phyloP scores from a whole-genome alignment of 2,888 invertebrate species.

The Leptothorax acervorum region DNA sequence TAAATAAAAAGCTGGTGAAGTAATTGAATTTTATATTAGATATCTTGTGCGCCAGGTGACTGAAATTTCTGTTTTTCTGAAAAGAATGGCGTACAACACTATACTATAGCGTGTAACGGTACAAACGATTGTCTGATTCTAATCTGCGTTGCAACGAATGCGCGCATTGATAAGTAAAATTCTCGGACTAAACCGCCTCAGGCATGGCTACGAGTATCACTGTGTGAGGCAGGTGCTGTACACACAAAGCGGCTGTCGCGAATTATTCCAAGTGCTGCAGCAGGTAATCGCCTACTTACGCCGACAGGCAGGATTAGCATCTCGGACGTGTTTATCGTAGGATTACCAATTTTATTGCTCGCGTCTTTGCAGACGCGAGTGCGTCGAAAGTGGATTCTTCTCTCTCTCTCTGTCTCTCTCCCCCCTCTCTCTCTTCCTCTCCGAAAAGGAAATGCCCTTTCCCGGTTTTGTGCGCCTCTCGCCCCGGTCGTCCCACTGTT shows the following conservation, averaged over 20 bases:
- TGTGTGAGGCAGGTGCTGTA: conserved; percentile 12
- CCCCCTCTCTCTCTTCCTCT: not conserved
- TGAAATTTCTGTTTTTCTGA: not conserved
- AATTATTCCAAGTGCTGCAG: conserved; percentile 51
- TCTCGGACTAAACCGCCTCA: not conserved
- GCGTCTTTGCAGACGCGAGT: conserved; percentile 61
- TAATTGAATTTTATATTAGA: conserved; percentile 36
- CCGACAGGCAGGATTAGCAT: conserved; percentile 61
- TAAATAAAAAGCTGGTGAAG: not conserved
- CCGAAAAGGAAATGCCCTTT: conserved; percentile 30
- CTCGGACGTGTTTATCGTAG: conserved; percentile 71
- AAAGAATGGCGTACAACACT: not conserved
- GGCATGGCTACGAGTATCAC: conserved; percentile 8
- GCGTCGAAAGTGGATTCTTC: conserved; percentile 64
- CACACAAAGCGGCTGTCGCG: conserved; percentile 45
- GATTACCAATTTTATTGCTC: conserved; percentile 73
- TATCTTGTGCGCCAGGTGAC: not conserved
- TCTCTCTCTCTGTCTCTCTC: not conserved
- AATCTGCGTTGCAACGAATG: not conserved
- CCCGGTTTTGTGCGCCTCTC: not conserved
- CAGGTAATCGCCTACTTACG: conserved; percentile 41
- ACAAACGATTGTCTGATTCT: not conserved
- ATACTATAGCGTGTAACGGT: not conserved
- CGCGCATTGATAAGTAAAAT: conserved; percentile 28
- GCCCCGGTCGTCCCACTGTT: not conserved